A percentile compares a stretch with the other conserved stretches of the same genome.
These are phyloP conservation scores for Caenorhabditis briggsae DNA, from an alignment of 1,140 invertebrate genomes.

Conservation along the genomic window DNA sequence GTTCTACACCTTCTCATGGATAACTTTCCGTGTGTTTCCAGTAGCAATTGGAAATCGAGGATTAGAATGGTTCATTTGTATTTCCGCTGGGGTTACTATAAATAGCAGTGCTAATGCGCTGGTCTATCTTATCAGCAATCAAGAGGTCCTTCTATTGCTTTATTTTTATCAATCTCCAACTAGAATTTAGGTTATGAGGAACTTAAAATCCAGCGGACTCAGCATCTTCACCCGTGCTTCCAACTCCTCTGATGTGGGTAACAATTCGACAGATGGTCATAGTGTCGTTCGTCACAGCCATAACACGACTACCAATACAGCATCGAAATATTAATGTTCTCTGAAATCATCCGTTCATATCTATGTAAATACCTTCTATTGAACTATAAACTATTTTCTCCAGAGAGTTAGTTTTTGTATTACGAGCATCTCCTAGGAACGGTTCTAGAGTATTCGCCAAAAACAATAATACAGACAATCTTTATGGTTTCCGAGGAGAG, in stretches of 20 bases:
- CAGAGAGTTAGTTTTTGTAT: too few species aligned
- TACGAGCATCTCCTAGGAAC: too few species aligned
- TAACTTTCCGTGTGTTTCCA: conserved; percentile 44
- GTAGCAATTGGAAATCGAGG: not conserved
- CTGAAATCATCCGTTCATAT: not conserved
- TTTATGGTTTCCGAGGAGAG: too few species aligned
- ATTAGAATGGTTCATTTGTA: conserved; percentile 43
- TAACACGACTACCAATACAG: conserved; percentile 16
- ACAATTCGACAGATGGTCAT: conserved; percentile 37
- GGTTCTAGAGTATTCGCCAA: too few species aligned
- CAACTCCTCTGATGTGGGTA: not conserved
- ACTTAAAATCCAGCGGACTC: conserved; percentile 22
- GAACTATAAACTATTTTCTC: too few species aligned
- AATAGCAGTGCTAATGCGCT: conserved; percentile 14
- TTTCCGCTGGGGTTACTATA: conserved; percentile 42
- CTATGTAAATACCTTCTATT: not conserved
- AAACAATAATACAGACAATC: too few species aligned
- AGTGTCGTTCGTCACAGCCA: not conserved
- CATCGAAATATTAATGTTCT: conserved; percentile 10
- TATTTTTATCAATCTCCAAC: not conserved
- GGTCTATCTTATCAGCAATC: conserved; percentile 50
- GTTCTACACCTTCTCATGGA: conserved; percentile 56
- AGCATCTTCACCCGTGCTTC: not conserved
- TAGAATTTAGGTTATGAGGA: not conserved
- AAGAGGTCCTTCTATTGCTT: not conserved